Base-by-base conservation (phyloP, 1,140 invertebrate species). In the Leptinotarsa undecemlineata region DNA sequence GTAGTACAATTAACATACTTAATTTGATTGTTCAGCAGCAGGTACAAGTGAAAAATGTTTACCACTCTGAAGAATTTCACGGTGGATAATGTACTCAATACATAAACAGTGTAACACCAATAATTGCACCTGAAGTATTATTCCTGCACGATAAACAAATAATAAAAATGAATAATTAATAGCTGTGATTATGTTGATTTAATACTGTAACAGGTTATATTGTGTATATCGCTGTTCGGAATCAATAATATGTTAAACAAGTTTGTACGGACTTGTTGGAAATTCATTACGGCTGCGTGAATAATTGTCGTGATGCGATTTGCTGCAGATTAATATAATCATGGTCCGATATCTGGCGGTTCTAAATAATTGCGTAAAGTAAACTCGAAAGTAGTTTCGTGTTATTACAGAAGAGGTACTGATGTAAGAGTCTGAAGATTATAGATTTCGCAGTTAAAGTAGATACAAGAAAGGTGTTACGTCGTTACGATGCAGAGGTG, bases 221-320 rank as follows among this genome's bases (percentile, higher is more conserved):
- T 57, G 51, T 57, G 51, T 57, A 57, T 57, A 57, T 57, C 51
- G 51, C 51, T 57, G 51, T 57, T 57, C 3, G 51, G n/a, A 57
- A 57, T 57, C 51, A 57, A 57, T 57, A 57, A 57, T 57, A 57
- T 57, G 51, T 57, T 57, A 57, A 57, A 57, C 51, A 19, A 57
- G 51, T 57, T 57, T 57, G 51, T 57, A 57, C 51, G 51, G 51
- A 57, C 51, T 57, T 57, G 51, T 57, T 57, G n/a, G n/a, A 57
- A 57, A 57, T 57, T 57, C 51, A 57, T 57, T 57, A 57, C 17
- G 15, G n/a, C 51, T 15, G 13, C 51, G 51, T 57, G n/a, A 57
- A 57, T 57, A 57, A 57, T 57, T 57, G 51, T 19, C 51, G 33
- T 19, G 51, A 57, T 57, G n/a, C 3, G n/a, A 57, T 57, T 57